A percentile compares a stretch with the other conserved stretches of the same genome.
Conservation (phyloP, 2,797 vertebrate genomes). For the Pterois miles region DNA sequence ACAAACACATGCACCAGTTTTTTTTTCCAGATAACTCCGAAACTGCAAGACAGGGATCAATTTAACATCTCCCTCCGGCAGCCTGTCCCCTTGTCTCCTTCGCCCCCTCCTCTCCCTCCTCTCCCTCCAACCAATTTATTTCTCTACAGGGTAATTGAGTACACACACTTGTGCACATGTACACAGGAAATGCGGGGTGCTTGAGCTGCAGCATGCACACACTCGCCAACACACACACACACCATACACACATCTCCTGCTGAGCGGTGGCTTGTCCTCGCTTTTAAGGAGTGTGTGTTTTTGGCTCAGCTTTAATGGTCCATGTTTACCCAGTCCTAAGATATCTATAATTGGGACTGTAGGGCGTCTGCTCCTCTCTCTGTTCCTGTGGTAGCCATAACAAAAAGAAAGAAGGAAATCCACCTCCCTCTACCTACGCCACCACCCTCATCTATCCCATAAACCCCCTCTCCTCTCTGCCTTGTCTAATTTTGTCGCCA, state of each 20-base stretch:
- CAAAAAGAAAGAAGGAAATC: slow-evolving; percentile 42
- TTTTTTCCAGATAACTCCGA: slow-evolving; percentile 51
- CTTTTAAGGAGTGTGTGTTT: slow-evolving; percentile 72
- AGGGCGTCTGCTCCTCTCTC: slow-evolving; percentile 52
- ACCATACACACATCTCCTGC: slow-evolving; percentile 59
- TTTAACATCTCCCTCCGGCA: slow-evolving; percentile 67
- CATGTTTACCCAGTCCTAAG: slow-evolving; percentile 70
- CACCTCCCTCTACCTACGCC: background rate
- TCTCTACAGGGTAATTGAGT: slow-evolving; percentile 73
- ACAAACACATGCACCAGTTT: slow-evolving; percentile 57
- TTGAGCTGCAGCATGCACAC: slow-evolving; percentile 38
- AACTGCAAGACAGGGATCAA: slow-evolving; percentile 78
- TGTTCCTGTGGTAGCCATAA: slow-evolving; percentile 26
- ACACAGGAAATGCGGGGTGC: slow-evolving; percentile 58
- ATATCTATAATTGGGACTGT: slow-evolving; percentile 77
- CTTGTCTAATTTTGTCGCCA: background rate
- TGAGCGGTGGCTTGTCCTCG: slow-evolving; percentile 65
- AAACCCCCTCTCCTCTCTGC: background rate
- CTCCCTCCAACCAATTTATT: slow-evolving; percentile 61
- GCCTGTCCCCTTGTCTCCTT: slow-evolving; percentile 27
- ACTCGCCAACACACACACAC: slow-evolving; percentile 22
- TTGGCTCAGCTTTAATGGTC: slow-evolving; percentile 74
- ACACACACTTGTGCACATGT: slow-evolving; percentile 67
- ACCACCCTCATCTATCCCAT: background rate
- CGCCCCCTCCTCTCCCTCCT: background rate